Evolutionary conservation across 2,113 vertebrate species (phyloP).

Genomic region (Vimba vimba): DNA sequence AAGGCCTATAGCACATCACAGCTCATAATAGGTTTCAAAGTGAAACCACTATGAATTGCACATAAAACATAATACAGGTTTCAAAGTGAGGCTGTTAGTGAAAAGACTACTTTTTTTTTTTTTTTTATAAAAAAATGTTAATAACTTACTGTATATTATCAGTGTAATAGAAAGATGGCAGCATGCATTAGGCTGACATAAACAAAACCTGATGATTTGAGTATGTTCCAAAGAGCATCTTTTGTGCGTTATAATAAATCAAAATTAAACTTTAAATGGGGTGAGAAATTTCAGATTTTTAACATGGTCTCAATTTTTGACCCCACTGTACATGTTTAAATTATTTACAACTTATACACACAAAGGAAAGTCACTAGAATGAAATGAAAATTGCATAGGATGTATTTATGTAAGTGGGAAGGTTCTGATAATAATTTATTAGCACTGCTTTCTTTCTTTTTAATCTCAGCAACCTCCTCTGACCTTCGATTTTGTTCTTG

Average conservation of each 20-base stretch:
- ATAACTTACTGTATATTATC: too few relatives aligned
- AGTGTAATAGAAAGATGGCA: background rate
- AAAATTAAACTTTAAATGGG: too few relatives aligned
- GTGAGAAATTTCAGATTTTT: background rate
- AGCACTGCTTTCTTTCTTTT: background rate
- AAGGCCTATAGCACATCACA: background rate
- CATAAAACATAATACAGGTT: background rate
- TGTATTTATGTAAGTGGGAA: background rate
- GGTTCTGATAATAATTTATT: background rate
- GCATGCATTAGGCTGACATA: background rate
- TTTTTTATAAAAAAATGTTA: too few relatives aligned
- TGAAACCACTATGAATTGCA: background rate
- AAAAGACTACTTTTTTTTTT: too few relatives aligned
- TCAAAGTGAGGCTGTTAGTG: background rate
- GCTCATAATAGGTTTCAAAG: background rate
- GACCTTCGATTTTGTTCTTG: slow-evolving; percentile 85
- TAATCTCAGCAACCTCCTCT: slow-evolving; percentile 64
- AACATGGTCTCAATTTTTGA: background rate
- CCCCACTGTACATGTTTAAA: background rate
- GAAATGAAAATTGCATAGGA: background rate
- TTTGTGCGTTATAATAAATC: too few relatives aligned
- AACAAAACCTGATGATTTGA: background rate
- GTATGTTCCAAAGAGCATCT: background rate
- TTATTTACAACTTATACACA: background rate
- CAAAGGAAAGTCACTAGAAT: background rate